phyloP scores from a whole-genome alignment of 2,113 vertebrate species.

The Alligator sinensis region DNA sequence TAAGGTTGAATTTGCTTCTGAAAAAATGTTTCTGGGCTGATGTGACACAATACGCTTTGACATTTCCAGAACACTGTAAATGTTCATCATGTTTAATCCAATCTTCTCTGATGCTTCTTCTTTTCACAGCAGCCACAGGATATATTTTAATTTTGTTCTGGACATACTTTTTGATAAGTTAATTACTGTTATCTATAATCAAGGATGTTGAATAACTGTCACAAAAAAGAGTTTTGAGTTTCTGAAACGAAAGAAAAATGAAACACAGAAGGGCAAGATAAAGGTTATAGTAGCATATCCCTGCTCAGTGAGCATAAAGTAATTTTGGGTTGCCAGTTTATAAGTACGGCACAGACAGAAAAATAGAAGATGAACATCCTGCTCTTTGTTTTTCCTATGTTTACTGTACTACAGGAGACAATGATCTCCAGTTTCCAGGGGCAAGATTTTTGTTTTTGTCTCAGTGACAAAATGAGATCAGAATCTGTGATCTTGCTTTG shows the following conservation, averaged over 20 bases:
- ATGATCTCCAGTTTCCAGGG: no score
- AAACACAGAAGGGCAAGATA: not conserved
- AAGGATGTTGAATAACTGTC: constrained; percentile 7
- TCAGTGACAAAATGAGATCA: no score
- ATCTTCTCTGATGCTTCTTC: constrained; percentile 2
- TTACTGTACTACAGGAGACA: not conserved
- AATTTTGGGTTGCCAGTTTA: not conserved
- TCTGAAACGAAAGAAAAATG: not conserved
- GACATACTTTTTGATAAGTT: constrained; percentile 15
- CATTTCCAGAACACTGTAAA: constrained; percentile 21
- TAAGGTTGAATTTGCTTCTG: constrained; percentile 2
- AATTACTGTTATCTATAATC: constrained; percentile 25
- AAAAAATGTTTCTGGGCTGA: not conserved
- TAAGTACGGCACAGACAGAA: not conserved
- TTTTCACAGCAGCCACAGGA: constrained; percentile 9
- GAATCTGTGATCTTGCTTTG: no score
- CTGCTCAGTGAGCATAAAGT: not conserved
- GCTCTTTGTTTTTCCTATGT: not conserved
- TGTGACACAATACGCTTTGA: constrained; percentile 4
- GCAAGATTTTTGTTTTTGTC: not conserved
- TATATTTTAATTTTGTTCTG: constrained; percentile 22
- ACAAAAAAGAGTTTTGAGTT: not conserved
- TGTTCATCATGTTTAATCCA: constrained; percentile 2
- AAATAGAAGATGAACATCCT: not conserved
- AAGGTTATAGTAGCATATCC: not conserved